Evolutionary conservation across 1,140 invertebrate species (phyloP).

Genomic region (Copidosoma floridanum): DNA sequence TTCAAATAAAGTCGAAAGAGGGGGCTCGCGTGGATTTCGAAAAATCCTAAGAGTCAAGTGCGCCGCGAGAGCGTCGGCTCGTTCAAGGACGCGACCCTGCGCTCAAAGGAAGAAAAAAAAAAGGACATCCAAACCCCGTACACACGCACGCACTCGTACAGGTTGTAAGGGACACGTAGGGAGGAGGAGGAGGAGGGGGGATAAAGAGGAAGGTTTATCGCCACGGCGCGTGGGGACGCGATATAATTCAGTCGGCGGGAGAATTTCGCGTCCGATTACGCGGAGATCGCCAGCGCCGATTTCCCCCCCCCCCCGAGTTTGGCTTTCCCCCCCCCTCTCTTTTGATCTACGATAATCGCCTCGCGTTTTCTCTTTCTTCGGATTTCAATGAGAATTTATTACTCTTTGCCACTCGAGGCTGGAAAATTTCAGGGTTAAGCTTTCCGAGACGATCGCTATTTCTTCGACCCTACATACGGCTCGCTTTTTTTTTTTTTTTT

Average conservation of each 20-base stretch:
- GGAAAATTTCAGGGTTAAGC: too few species aligned
- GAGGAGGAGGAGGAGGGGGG: neutral
- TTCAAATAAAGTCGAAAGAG: too few species aligned
- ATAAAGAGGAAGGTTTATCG: neutral
- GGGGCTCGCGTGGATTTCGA: too few species aligned
- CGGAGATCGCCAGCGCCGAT: constrained; percentile 17
- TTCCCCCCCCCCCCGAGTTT: too few species aligned
- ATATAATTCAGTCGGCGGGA: constrained; percentile 19
- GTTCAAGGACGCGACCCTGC: constrained; percentile 11
- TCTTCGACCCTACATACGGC: too few species aligned
- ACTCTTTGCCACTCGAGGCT: too few species aligned
- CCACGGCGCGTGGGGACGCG: neutral
- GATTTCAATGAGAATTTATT: too few species aligned
- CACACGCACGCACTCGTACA: neutral
- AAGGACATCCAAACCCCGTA: neutral
- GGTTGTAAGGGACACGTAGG: neutral
- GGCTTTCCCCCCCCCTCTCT: too few species aligned
- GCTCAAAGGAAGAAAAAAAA: neutral
- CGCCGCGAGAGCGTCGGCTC: constrained; percentile 6
- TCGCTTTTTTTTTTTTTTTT: too few species aligned
- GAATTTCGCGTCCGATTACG: constrained; percentile 8
- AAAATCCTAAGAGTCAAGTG: too few species aligned
- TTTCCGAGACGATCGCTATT: too few species aligned
- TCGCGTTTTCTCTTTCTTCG: neutral
- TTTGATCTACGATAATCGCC: constrained; percentile 15